These are phyloP conservation scores for Zapus hudsonius DNA, from an alignment of 2,113 vertebrate species.

Conservation along the genomic window DNA sequence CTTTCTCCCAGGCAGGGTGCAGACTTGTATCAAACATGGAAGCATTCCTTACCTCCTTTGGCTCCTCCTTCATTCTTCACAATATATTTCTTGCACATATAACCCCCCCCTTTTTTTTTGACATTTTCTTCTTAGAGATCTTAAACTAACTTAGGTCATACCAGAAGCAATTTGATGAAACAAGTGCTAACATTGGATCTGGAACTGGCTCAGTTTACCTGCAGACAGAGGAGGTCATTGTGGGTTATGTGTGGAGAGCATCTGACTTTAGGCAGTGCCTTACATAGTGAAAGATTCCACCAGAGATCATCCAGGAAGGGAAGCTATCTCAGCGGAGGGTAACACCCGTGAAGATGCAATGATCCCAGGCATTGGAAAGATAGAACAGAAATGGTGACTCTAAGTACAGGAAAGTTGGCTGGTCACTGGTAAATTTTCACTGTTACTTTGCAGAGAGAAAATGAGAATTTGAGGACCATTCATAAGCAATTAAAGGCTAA, in stretches of 20 bases:
- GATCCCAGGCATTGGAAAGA: neutral
- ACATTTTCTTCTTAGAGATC: neutral
- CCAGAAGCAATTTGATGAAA: neutral
- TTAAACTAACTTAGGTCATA: neutral
- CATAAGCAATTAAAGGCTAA: neutral
- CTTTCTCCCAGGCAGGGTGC: too few species aligned
- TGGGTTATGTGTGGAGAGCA: neutral
- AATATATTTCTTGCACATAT: neutral
- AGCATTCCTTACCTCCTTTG: neutral
- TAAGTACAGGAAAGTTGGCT: neutral
- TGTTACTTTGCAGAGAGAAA: neutral
- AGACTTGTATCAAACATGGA: neutral
- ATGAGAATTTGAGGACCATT: neutral
- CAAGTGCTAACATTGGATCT: neutral
- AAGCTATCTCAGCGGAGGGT: neutral
- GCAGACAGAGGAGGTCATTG: neutral
- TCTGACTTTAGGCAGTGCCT: neutral
- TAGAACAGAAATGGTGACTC: neutral
- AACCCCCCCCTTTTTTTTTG: neutral
- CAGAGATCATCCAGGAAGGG: neutral
- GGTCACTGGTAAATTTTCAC: neutral
- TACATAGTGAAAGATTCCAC: neutral
- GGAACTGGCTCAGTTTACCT: neutral
- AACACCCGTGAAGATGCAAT: neutral
- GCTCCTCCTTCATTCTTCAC: neutral